phyloP scores from a whole-genome alignment of 2,113 vertebrate genomes.

The Desmodus rotundus region DNA sequence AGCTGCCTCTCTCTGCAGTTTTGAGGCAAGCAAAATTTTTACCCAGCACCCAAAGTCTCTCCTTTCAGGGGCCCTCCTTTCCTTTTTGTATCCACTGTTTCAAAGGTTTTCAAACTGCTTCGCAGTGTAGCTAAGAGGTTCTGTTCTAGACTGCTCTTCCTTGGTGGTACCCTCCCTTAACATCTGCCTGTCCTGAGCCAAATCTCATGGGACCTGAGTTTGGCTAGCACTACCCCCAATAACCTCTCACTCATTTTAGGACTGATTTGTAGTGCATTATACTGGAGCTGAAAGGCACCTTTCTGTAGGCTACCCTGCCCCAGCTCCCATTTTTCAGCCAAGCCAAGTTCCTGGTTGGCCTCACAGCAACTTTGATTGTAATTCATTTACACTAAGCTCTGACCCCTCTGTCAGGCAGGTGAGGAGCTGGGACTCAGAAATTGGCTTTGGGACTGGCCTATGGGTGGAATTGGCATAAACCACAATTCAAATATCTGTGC shows the following conservation, averaged over 20 bases:
- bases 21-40: rapidly evolving
- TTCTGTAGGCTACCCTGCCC: not conserved
- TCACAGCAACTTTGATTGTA: not conserved
- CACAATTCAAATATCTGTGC: not conserved
- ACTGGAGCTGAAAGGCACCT: not conserved
- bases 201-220: not conserved
- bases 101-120: not conserved
- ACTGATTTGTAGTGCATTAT: not conserved
- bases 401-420: not conserved
- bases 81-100: not conserved
- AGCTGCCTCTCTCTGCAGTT: rapidly evolving
- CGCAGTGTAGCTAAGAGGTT: rapidly evolving
- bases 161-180: not conserved
- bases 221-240: not conserved
- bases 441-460: not conserved
- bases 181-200: not conserved
- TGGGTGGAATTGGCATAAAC: not conserved
- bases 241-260: too few species aligned
- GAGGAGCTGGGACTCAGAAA: not conserved
- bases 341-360: rapidly evolving
- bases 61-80: not conserved
- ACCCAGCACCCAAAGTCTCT: not conserved
- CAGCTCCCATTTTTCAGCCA: not conserved
- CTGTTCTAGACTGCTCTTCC: not conserved
- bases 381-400: not conserved